Conservation (phyloP, 2,797 vertebrate genomes). For the Meda fulgida region DNA sequence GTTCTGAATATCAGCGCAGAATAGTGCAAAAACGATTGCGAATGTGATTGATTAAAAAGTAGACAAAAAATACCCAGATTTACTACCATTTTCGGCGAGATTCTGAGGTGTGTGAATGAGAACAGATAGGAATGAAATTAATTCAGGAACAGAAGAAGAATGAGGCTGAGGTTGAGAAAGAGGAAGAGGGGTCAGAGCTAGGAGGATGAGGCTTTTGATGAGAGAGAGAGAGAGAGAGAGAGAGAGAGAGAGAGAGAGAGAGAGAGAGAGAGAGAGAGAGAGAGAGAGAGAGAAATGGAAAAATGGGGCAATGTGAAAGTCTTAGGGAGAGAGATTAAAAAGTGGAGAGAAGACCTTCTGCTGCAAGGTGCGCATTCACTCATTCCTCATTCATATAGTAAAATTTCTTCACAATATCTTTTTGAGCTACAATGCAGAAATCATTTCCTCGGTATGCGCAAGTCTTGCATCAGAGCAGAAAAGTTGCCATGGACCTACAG, state of each 20-base stretch:
- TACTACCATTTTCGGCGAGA: too few species aligned
- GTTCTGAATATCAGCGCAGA: too few species aligned
- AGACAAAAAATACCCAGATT: too few species aligned
- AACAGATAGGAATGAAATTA: background rate
- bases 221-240: slow-evolving; percentile 1
- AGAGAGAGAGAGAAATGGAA: slow-evolving; percentile 1
- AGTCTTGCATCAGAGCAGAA: slow-evolving; percentile 49
- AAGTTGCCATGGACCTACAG: slow-evolving; percentile 22
- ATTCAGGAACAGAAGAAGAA: background rate
- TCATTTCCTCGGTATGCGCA: slow-evolving; percentile 33
- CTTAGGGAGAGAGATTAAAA: background rate
- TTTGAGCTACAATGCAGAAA: slow-evolving; percentile 34
- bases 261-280: too few species aligned
- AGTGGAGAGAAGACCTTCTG: background rate
- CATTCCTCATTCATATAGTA: background rate
- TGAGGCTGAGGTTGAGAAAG: slow-evolving; percentile 1
- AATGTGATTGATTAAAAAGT: too few species aligned
- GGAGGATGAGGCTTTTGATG: slow-evolving; percentile 29
- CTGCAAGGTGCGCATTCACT: background rate
- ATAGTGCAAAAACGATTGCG: too few species aligned
- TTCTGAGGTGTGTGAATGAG: background rate
- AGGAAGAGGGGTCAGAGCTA: slow-evolving; percentile 13
- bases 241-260: too few species aligned
- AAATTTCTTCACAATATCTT: slow-evolving; percentile 25
- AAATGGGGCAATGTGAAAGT: slow-evolving; percentile 19